phyloP scores from a whole-genome alignment of 1,140 invertebrate species.

The Caenorhabditis briggsae region DNA sequence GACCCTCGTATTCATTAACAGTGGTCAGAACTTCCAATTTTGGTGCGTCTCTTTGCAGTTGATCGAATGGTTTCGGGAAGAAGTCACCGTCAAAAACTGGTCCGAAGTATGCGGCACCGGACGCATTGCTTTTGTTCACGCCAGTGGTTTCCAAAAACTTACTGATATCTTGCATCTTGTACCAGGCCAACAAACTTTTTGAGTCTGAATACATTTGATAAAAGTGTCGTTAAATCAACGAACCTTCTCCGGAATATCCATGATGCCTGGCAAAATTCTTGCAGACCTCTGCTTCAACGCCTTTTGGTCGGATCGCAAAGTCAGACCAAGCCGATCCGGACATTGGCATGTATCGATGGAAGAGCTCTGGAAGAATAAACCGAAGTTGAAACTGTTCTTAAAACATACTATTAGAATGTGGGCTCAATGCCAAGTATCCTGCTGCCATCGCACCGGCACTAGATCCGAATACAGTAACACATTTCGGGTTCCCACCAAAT shows the following conservation, averaged over 20 bases:
- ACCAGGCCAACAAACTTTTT: not conserved
- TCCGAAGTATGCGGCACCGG: not conserved
- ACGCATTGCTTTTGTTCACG: not conserved
- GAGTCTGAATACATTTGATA: constrained; percentile 16
- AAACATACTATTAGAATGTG: constrained; percentile 83
- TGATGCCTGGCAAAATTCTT: constrained; percentile 16
- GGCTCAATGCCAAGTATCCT: constrained; percentile 85
- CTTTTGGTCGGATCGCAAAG: constrained; percentile 64
- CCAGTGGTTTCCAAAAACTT: not conserved
- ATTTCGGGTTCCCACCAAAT: constrained; percentile 80
- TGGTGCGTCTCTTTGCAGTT: constrained; percentile 69
- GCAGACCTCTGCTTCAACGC: constrained; percentile 29
- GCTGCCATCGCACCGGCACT: constrained; percentile 87
- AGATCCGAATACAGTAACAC: constrained; percentile 80
- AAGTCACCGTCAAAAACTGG: constrained; percentile 71
- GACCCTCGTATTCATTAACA: constrained; percentile 68
- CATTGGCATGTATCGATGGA: constrained; percentile 72
- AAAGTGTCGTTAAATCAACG: not conserved
- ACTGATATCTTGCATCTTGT: not conserved
- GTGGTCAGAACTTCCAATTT: constrained; percentile 66
- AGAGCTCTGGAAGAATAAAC: constrained; percentile 60
- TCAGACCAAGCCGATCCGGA: constrained; percentile 66
- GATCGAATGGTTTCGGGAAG: constrained; percentile 67
- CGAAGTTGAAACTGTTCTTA: not conserved
- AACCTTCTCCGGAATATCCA: constrained; percentile 50